Conservation (phyloP, 2,888 invertebrate species). For the Boloria euphrosyne region DNA sequence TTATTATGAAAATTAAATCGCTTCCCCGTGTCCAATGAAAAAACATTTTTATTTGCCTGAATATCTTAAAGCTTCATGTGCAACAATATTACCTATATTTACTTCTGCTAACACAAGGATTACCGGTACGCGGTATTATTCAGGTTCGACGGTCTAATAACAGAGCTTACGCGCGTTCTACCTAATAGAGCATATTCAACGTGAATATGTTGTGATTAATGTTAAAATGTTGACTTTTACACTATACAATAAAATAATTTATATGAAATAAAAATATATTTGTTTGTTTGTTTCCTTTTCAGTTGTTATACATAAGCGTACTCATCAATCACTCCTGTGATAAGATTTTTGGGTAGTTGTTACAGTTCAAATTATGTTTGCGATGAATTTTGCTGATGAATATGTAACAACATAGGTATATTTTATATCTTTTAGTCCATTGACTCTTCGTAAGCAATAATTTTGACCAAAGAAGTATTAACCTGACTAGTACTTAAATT, state of each 20-base stretch:
- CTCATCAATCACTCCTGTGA: too few species aligned
- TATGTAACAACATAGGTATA: too few species aligned
- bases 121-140: slow-evolving; percentile 53
- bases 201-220: slow-evolving; percentile 11
- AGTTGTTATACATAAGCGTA: too few species aligned
- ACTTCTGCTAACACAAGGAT: slow-evolving; percentile 62
- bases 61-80: slow-evolving; percentile 1
- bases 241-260: too few species aligned
- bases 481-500: slow-evolving; percentile 1
- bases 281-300: too few species aligned
- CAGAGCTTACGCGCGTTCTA: slow-evolving; percentile 40
- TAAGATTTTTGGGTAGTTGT: too few species aligned
- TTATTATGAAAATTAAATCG: not conserved
- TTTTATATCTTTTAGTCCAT: too few species aligned
- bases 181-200: slow-evolving; percentile 14
- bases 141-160: slow-evolving; percentile 50
- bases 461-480: not conserved
- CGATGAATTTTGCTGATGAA: too few species aligned
- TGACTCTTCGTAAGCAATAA: too few species aligned
- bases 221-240: not conserved
- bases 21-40: not conserved
- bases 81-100: slow-evolving; percentile 51
- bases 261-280: too few species aligned
- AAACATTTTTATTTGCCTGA: not conserved
- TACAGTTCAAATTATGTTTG: too few species aligned